phyloP scores from a whole-genome alignment of 2,113 vertebrate genomes.

The Alethe diademata region DNA sequence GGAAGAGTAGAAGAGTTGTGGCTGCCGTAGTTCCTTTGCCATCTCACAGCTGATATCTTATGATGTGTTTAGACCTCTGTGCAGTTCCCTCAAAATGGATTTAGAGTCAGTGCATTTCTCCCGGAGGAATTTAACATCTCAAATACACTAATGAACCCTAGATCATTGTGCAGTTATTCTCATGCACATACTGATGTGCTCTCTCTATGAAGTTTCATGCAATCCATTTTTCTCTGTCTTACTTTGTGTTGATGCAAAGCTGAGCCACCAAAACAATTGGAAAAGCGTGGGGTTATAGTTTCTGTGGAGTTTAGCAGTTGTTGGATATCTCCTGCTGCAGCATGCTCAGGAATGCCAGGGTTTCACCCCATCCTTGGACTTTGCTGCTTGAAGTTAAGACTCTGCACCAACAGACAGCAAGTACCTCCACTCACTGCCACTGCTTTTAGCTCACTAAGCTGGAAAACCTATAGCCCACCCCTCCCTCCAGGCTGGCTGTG shows the following conservation, averaged over 20 bases:
- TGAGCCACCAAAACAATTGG: neutral
- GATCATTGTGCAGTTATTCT: neutral
- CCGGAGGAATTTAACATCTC: neutral
- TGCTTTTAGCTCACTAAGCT: neutral
- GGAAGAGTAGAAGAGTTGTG: neutral
- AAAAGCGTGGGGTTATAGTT: neutral
- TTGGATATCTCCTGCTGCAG: neutral
- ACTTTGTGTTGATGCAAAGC: neutral
- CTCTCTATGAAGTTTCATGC: neutral
- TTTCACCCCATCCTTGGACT: neutral
- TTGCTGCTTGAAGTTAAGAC: neutral
- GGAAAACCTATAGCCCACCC: neutral
- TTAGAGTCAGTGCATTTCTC: neutral
- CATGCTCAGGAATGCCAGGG: neutral
- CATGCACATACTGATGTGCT: neutral
- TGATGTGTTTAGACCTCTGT: neutral
- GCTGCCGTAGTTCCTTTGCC: neutral
- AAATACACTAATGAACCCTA: neutral
- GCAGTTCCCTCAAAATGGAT: neutral
- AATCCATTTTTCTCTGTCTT: neutral
- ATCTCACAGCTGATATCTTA: neutral
- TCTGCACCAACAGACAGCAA: too few species aligned
- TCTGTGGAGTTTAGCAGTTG: neutral
- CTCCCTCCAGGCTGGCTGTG: too few species aligned
- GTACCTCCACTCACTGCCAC: accelerated